A percentile compares a stretch with the other conserved stretches of the same genome.
phyloP scores from a whole-genome alignment of 1,140 invertebrate genomes.

The Diprion similis region DNA sequence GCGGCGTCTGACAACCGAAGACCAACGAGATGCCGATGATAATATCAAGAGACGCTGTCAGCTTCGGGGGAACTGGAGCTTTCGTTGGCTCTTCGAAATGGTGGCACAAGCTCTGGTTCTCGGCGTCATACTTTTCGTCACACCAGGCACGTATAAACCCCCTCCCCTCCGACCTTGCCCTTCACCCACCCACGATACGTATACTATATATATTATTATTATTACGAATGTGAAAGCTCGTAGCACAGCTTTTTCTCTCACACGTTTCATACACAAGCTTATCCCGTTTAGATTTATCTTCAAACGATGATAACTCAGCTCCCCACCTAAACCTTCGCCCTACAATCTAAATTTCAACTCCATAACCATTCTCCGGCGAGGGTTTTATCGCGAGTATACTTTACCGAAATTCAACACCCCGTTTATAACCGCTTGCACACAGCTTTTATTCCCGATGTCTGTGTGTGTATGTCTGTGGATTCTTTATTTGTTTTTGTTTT shows the following conservation, averaged over 20 bases:
- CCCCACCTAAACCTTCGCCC: neutral
- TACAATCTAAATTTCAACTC: neutral
- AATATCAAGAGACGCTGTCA: constrained; percentile 46
- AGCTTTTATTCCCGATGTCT: neutral
- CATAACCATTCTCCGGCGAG: neutral
- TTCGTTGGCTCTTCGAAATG: constrained; percentile 53
- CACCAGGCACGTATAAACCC: constrained; percentile 45
- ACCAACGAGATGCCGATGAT: constrained; percentile 30
- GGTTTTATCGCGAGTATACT: neutral
- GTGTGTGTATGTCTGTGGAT: neutral
- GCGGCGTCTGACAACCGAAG: neutral
- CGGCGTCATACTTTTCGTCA: constrained; percentile 55
- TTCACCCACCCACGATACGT: constrained; percentile 13
- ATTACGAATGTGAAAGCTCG: too few relatives aligned
- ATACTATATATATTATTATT: too few relatives aligned
- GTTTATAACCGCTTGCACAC: neutral
- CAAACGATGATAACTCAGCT: neutral
- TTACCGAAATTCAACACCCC: neutral
- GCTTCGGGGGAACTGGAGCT: constrained; percentile 48
- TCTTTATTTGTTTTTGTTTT: too few relatives aligned
- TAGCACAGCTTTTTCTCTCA: too few relatives aligned
- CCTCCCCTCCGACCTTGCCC: constrained; percentile 19
- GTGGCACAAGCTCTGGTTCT: constrained; percentile 53
- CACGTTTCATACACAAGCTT: too few relatives aligned
- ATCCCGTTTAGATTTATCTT: too few relatives aligned